These are phyloP conservation scores for Mus pahari DNA, from an alignment of 2,113 vertebrate genomes.

Conservation along the genomic window DNA sequence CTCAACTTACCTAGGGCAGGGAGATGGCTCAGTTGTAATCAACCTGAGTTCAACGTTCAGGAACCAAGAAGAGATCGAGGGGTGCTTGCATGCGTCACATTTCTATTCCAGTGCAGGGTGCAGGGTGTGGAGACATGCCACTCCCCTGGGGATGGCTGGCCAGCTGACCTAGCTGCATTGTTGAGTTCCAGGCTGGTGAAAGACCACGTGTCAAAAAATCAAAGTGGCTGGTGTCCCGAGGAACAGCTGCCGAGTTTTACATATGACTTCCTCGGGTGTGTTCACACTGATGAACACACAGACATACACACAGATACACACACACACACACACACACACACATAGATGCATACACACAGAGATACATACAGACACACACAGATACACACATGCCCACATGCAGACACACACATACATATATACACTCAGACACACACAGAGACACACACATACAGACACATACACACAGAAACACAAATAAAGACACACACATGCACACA, in stretches of 20 bases:
- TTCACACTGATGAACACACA: not conserved
- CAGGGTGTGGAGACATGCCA: no score
- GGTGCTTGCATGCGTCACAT: not conserved
- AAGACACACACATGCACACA: no score
- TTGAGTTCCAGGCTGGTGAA: not conserved
- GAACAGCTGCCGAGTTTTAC: no score
- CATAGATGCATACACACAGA: not conserved
- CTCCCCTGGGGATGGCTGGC: not conserved
- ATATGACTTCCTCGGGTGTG: not conserved
- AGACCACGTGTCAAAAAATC: not conserved
- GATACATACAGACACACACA: not conserved
- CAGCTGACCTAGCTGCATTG: no score
- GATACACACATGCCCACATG: fast-evolving
- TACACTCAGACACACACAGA: no score
- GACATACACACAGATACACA: not conserved
- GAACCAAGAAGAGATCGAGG: not conserved
- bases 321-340: not conserved
- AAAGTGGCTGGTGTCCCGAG: not conserved
- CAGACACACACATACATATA: no score
- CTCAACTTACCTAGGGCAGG: not conserved
- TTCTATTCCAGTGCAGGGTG: not conserved
- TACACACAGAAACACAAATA: no score
- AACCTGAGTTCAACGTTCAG: not conserved
- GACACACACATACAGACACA: no score
- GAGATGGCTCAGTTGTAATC: not conserved